These are phyloP conservation scores for Streptopelia turtur DNA, from an alignment of 2,797 vertebrate species.

Conservation along the genomic window DNA sequence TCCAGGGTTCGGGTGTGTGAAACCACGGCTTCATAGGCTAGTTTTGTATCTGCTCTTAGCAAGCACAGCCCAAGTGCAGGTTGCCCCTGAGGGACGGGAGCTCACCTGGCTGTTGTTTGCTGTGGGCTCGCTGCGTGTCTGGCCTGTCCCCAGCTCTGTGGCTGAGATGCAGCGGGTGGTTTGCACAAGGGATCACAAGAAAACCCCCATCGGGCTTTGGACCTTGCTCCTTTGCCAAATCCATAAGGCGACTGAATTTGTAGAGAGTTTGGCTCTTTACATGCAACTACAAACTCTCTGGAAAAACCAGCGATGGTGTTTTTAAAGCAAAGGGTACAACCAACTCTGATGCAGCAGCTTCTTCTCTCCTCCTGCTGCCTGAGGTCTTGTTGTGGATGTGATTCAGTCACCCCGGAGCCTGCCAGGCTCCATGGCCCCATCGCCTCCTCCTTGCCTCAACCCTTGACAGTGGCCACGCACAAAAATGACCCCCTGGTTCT, in stretches of 20 bases:
- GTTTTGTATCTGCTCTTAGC: rapidly evolving
- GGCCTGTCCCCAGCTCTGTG: background rate
- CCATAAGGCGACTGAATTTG: background rate
- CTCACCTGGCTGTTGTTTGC: background rate
- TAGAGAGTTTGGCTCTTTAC: background rate
- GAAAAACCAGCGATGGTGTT: rapidly evolving
- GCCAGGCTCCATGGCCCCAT: background rate
- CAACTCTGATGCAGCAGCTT: background rate
- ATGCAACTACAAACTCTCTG: background rate
- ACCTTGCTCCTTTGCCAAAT: background rate
- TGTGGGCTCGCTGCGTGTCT: background rate
- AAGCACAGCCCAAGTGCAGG: rapidly evolving
- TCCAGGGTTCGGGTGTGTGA: rapidly evolving
- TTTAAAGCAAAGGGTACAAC: background rate
- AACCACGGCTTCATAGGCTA: rapidly evolving
- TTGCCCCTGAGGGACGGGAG: background rate
- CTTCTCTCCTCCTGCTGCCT: background rate
- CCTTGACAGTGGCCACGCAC: background rate
- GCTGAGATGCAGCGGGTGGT: background rate
- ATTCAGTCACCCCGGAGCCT: background rate
- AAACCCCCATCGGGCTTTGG: rapidly evolving
- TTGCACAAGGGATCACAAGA: background rate
- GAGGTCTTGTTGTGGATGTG: rapidly evolving
- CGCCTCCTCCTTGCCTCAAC: rapidly evolving
- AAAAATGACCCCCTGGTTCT: rapidly evolving